Evolutionary conservation across 2,888 invertebrate species (phyloP).

Genomic region (Aquatica leii): DNA sequence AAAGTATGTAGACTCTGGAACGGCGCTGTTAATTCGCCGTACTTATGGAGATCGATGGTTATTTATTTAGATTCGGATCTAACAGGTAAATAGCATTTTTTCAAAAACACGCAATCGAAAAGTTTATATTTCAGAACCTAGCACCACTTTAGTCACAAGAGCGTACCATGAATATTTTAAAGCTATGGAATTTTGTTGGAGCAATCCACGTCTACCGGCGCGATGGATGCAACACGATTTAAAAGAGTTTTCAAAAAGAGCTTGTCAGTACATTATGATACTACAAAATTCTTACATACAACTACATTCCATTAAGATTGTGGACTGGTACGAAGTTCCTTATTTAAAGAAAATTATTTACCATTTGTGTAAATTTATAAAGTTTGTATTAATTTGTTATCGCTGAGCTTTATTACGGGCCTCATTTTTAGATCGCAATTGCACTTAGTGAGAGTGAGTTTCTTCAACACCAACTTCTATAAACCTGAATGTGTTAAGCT

Average conservation of each 20-base stretch:
- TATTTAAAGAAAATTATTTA: slow-evolving; percentile 57
- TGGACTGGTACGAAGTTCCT: slow-evolving; percentile 62
- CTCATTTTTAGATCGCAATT: slow-evolving; percentile 58
- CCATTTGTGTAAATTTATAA: slow-evolving; percentile 53
- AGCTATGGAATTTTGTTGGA: slow-evolving; percentile 62
- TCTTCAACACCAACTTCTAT: slow-evolving; percentile 61
- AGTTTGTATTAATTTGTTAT: slow-evolving; percentile 46
- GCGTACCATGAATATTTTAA: slow-evolving; percentile 61
- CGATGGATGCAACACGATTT: slow-evolving; percentile 57
- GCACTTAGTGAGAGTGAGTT: slow-evolving; percentile 56
- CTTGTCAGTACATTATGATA: slow-evolving; percentile 51
- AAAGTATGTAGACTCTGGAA: slow-evolving; percentile 53
- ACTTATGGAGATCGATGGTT: slow-evolving; percentile 52
- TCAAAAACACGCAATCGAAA: not conserved
- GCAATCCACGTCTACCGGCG: slow-evolving; percentile 57
- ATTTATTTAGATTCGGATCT: slow-evolving; percentile 54
- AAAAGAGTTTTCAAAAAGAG: slow-evolving; percentile 57
- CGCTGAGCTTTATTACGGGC: no score
- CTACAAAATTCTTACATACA: slow-evolving; percentile 55
- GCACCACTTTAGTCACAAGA: slow-evolving; percentile 49
- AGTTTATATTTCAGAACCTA: slow-evolving; percentile 48
- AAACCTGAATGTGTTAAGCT: slow-evolving; percentile 60
- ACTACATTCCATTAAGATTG: slow-evolving; percentile 58
- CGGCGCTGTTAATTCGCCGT: slow-evolving; percentile 47
- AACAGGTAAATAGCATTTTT: slow-evolving; percentile 42